phyloP scores from a whole-genome alignment of 37 sponge, comb jelly and placozoan species.

The Mnemiopsis leidyi region DNA sequence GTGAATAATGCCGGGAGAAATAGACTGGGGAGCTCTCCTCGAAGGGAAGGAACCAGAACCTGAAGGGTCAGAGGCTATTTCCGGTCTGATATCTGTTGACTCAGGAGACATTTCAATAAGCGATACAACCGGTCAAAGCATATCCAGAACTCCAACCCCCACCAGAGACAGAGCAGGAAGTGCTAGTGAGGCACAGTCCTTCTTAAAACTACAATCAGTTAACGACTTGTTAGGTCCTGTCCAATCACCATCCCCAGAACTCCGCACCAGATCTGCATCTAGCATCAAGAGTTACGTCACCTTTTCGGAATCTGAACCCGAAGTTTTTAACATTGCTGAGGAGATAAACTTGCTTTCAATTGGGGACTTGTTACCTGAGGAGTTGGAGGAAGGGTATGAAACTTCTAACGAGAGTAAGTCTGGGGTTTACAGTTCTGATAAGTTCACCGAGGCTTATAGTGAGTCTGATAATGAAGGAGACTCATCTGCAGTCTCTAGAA shows the following conservation, averaged over 20 bases:
- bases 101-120: slow-evolving; percentile 40
- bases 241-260: slow-evolving; percentile 5
- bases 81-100: not conserved
- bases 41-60: slow-evolving; percentile 1
- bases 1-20: not conserved
- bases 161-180: not conserved
- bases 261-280: slow-evolving; percentile 12
- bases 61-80: not conserved
- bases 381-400: not conserved
- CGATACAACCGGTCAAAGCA: not conserved
- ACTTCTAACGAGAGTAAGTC: not conserved
- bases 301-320: not conserved
- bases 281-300: slow-evolving; percentile 41
- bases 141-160: not conserved
- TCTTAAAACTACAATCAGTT: slow-evolving; percentile 40
- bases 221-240: slow-evolving; percentile 9
- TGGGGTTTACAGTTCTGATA: not conserved
- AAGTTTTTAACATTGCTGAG: slow-evolving; percentile 49
- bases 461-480: not conserved
- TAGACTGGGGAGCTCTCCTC: slow-evolving; percentile 38
- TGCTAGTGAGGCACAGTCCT: not conserved
- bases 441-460: not conserved
- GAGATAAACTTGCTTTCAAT: slow-evolving; percentile 35
- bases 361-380: slow-evolving; percentile 35
- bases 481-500: not conserved